These are phyloP conservation scores for Forbesichthys papilliferus DNA, from an alignment of 2,113 vertebrate species.

Conservation along the genomic window DNA sequence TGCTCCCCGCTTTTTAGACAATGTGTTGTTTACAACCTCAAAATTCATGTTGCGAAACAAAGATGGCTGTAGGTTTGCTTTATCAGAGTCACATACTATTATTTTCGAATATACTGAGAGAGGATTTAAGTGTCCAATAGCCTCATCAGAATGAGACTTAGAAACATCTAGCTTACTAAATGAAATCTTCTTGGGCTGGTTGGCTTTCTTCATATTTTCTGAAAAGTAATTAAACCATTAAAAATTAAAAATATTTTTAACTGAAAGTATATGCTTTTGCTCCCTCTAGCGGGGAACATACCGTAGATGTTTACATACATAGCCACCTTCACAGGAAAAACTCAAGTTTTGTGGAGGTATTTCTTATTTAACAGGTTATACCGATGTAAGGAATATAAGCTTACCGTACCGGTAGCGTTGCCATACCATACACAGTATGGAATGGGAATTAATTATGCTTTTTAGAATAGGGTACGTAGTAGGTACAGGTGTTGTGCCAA, in stretches of 20 bases:
- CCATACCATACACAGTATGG: no score
- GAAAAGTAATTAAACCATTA: not conserved
- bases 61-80: not conserved
- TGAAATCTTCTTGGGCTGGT: accelerated
- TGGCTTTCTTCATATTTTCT: conserved; percentile 30
- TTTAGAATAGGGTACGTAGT: no score
- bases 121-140: conserved; percentile 30
- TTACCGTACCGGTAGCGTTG: no score
- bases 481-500: no score
- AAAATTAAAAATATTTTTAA: not conserved
- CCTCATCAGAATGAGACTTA: not conserved
- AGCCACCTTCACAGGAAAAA: no score
- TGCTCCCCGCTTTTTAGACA: conserved; percentile 24
- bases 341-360: no score
- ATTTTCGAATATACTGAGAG: conserved; percentile 31
- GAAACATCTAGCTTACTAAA: conserved; percentile 3
- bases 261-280: no score
- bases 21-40: conserved; percentile 15
- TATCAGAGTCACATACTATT: conserved; percentile 1
- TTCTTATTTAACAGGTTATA: no score
- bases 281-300: no score
- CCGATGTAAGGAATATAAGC: no score
- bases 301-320: no score
- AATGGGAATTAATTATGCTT: no score
- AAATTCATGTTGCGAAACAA: conserved; percentile 43